Conservation (phyloP, 2,113 vertebrate species). For the Asarcornis scutulata region DNA sequence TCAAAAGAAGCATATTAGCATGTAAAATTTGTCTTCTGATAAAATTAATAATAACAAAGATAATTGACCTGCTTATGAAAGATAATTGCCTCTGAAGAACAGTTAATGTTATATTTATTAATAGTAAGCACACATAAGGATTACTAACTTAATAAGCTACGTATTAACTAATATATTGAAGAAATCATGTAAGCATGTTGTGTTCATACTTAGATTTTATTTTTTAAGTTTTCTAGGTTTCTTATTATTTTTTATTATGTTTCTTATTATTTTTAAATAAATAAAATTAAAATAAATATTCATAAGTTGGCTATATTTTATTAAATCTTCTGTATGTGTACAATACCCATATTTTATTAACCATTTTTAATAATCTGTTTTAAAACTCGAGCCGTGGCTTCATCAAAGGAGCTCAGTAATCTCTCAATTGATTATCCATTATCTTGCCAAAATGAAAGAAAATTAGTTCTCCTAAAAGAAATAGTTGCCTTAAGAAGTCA, state of each 20-base stretch:
- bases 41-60: neutral
- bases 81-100: neutral
- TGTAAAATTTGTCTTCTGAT: neutral
- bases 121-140: neutral
- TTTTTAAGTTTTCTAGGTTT: neutral
- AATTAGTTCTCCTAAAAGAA: neutral
- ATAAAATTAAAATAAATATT: neutral
- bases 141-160: neutral
- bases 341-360: neutral
- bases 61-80: neutral
- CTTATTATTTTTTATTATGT: too few species aligned
- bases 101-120: neutral
- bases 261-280: neutral
- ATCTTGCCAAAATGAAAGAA: neutral
- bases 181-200: neutral
- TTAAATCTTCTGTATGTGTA: neutral
- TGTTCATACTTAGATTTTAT: neutral
- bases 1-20: constrained; percentile 1
- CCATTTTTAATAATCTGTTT: neutral
- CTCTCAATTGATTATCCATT: neutral
- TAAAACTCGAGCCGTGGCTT: neutral
- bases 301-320: neutral
- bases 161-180: neutral
- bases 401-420: neutral
- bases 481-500: neutral